Evolutionary conservation across 2,888 invertebrate genomes (phyloP).

Genomic region (Hypsopygia costalis): DNA sequence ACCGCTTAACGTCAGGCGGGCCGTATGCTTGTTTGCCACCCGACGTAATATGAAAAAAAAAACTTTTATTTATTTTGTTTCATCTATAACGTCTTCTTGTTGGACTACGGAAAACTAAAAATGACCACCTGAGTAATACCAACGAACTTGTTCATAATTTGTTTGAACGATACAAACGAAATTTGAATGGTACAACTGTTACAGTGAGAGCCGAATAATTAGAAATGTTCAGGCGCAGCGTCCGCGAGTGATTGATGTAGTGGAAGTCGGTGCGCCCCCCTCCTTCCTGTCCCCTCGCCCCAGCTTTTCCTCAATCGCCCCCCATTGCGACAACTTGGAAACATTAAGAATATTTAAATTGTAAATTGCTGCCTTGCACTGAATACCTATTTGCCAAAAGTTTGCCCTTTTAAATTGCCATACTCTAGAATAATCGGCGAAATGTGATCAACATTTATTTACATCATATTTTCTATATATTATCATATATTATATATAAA

Average conservation of each 20-base stretch:
- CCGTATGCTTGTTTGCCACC: too few species aligned
- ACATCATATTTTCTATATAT: background rate
- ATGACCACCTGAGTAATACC: conserved; percentile 9
- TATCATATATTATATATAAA: too few species aligned
- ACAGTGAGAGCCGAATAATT: conserved; percentile 54
- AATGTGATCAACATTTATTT: conserved; percentile 11
- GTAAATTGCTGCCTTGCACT: conserved; percentile 76
- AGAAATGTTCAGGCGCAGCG: conserved; percentile 75
- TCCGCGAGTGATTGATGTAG: conserved; percentile 80
- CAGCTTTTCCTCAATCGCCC: conserved; percentile 24
- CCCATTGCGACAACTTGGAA: conserved; percentile 66
- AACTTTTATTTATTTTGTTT: too few species aligned
- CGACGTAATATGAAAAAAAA: too few species aligned
- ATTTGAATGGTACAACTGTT: too few species aligned
- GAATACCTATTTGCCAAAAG: conserved; percentile 74
- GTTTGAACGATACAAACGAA: too few species aligned
- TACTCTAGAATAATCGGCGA: conserved; percentile 13
- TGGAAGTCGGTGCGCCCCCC: conserved; percentile 55
- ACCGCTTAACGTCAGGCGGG: too few species aligned
- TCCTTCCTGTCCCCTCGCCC: conserved; percentile 22
- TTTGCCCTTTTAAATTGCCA: conserved; percentile 52
- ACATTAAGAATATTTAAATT: conserved; percentile 81
- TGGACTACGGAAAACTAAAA: background rate
- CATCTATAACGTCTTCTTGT: too few species aligned
- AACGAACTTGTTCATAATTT: too few species aligned